Base-by-base conservation (phyloP, 2,888 invertebrate genomes). In the Campoplex capitator region DNA sequence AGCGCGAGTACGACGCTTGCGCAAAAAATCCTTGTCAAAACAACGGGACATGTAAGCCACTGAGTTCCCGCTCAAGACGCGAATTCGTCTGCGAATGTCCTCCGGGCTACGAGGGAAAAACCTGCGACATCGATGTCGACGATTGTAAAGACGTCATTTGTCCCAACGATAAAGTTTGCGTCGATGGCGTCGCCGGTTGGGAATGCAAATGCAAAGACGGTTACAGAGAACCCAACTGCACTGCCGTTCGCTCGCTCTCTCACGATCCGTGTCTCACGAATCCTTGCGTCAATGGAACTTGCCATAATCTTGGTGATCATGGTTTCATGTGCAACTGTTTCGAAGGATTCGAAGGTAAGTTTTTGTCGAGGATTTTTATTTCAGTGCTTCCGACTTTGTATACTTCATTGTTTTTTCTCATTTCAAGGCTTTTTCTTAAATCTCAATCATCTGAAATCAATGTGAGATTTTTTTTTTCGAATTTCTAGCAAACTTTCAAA, bases 261-360 rank as follows among this genome's bases (percentile, higher is more conserved):
- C 93, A 95, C 67, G 95, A 96, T 92, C 96, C 96, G 82, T 97
- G 97, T 93, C 95, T 95, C 18, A 94, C 95, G 73, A 95, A 95
- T 89, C 96, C 97, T 45, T 98, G 98, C 95, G 95, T 96, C 94
- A 97, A 97, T 95, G 97, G 97, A 91, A 96, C 96, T 80, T 98
- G 98, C 94, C 94, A 95, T 87, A 96, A 97, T 93, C 95, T 94
- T 77, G 95, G 95, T 88, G 96, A 96, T 88, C 96, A 96, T 89
- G 91, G 90, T 23, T 97, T 96, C 95, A 96, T 95, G 91, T 98
- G 98, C 95, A 94, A 95, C 89, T 98, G 98, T 95, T 95, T 95
- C 89, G 94, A 95, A 85, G 97, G 97, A 89, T 97, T 95, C 92
- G 95, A 96, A 94, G 97, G 97, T 96, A 94, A 13, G 8, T 67